Percentiles rank a stretch among this genome's conserved stretches.
These are phyloP conservation scores for Lordiphosa collinella DNA, from an alignment of 1,140 invertebrate species.

Conservation along the genomic window DNA sequence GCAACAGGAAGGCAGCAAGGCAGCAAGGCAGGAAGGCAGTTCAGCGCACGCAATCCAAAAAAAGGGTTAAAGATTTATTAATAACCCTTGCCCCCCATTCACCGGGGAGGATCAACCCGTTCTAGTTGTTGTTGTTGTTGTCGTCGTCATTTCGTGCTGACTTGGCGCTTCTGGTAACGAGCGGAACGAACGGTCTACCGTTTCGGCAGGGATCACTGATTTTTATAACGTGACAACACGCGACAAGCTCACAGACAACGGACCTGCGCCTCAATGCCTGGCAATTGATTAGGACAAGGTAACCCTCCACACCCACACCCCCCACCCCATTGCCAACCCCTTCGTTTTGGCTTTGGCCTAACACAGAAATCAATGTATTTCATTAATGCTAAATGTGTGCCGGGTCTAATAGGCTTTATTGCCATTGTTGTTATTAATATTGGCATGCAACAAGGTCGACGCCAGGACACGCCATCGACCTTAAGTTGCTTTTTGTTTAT, in stretches of 20 bases:
- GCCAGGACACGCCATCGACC: slow-evolving; percentile 23
- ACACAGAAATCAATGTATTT: slow-evolving; percentile 76
- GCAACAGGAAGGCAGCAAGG: slow-evolving; percentile 62
- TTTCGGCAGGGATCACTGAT: slow-evolving; percentile 55
- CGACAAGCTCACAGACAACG: slow-evolving; percentile 40
- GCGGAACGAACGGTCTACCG: slow-evolving; percentile 49
- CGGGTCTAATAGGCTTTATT: slow-evolving; percentile 74
- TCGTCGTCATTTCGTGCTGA: slow-evolving; percentile 33
- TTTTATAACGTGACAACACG: slow-evolving; percentile 80
- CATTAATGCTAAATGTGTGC: slow-evolving; percentile 73
- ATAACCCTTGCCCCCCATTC: slow-evolving; percentile 42
- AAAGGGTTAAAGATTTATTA: slow-evolving; percentile 79
- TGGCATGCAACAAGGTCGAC: slow-evolving; percentile 70
- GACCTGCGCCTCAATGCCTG: slow-evolving; percentile 37
- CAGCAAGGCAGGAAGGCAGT: slow-evolving; percentile 48
- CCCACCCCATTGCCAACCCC: neutral
- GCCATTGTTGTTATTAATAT: slow-evolving; percentile 75
- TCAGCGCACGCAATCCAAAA: slow-evolving; percentile 29
- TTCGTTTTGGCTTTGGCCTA: slow-evolving; percentile 7
- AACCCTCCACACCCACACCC: slow-evolving; percentile 6
- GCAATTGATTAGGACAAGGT: slow-evolving; percentile 43
- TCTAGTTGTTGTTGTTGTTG: slow-evolving; percentile 32
- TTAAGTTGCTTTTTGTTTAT: neutral
- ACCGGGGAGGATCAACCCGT: slow-evolving; percentile 15
- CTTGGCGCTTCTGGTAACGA: slow-evolving; percentile 72